Conservation (phyloP, 2,797 vertebrate genomes). For the Pseudocheirus occidentalis region DNA sequence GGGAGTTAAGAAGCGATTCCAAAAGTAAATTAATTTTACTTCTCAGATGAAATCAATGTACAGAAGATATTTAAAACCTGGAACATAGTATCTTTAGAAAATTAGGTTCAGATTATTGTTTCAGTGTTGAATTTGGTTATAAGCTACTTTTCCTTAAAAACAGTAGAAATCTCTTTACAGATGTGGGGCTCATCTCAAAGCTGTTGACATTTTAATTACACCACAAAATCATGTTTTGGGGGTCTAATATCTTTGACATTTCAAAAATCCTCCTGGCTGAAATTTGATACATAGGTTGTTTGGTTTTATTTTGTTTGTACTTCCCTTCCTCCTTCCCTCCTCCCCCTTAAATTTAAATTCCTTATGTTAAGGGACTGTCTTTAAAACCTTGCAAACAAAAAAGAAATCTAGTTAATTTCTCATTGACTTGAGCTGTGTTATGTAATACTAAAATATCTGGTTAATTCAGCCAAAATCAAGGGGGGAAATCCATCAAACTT, state of each 20-base stretch:
- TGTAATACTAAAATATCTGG: background rate
- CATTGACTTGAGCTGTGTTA: background rate
- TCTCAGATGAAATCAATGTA: slow-evolving; percentile 75
- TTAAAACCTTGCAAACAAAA: background rate
- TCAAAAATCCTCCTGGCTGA: slow-evolving; percentile 55
- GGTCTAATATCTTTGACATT: slow-evolving; percentile 59
- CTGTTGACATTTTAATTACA: slow-evolving; percentile 57
- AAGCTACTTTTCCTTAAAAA: slow-evolving; percentile 7
- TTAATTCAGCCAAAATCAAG: background rate
- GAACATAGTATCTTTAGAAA: slow-evolving; percentile 48
- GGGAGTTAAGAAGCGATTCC: slow-evolving; percentile 74
- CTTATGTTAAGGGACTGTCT: background rate
- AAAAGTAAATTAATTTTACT: slow-evolving; percentile 79
- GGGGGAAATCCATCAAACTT: background rate
- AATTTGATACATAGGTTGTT: slow-evolving; percentile 11
- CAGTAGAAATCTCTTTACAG: slow-evolving; percentile 39
- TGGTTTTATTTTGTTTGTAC: background rate
- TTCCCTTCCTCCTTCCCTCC: background rate
- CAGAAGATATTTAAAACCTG: slow-evolving; percentile 68
- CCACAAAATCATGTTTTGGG: slow-evolving; percentile 22
- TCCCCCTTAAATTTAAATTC: background rate
- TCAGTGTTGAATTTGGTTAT: slow-evolving; percentile 26
- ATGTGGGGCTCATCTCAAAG: slow-evolving; percentile 18
- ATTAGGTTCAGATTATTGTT: slow-evolving; percentile 57
- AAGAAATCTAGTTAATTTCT: background rate